Conservation (phyloP, 1,140 invertebrate species). For the Drosophila insularis region DNA sequence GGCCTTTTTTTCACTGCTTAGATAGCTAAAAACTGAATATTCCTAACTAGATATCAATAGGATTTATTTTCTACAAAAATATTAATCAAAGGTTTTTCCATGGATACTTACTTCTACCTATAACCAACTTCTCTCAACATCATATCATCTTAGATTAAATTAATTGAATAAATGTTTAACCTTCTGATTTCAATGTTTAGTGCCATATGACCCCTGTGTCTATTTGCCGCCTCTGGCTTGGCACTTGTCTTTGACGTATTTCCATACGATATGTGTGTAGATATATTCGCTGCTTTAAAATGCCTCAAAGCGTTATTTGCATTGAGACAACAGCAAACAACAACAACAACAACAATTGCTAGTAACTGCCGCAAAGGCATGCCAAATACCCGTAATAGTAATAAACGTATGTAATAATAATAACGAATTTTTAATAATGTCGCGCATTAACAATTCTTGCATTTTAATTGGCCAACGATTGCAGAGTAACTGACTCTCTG, state of each 20-base stretch:
- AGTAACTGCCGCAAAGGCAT: constrained; percentile 31
- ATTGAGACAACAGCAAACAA: constrained; percentile 32
- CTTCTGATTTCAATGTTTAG: too few species aligned
- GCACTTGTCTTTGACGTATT: constrained; percentile 18
- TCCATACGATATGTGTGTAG: background rate
- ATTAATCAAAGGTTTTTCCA: too few species aligned
- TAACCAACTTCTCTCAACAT: too few species aligned
- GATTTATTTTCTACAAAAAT: too few species aligned
- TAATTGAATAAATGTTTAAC: too few species aligned
- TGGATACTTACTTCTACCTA: too few species aligned
- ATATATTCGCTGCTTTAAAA: constrained; percentile 27
- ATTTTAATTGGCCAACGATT: constrained; percentile 73
- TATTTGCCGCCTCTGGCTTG: constrained; percentile 18
- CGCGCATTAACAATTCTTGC: constrained; percentile 80
- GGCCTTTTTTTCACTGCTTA: too few species aligned
- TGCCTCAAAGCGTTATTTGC: constrained; percentile 62
- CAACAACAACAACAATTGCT: constrained; percentile 37
- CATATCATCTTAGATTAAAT: too few species aligned
- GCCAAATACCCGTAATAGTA: constrained; percentile 61
- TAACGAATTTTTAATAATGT: constrained; percentile 78
- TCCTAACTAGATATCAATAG: too few species aligned
- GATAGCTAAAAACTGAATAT: too few species aligned
- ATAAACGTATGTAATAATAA: constrained; percentile 80
- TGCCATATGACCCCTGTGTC: background rate
- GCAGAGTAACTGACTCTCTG: constrained; percentile 7